phyloP scores from a whole-genome alignment of 2,797 vertebrate genomes.

The Sternotherus odoratus region DNA sequence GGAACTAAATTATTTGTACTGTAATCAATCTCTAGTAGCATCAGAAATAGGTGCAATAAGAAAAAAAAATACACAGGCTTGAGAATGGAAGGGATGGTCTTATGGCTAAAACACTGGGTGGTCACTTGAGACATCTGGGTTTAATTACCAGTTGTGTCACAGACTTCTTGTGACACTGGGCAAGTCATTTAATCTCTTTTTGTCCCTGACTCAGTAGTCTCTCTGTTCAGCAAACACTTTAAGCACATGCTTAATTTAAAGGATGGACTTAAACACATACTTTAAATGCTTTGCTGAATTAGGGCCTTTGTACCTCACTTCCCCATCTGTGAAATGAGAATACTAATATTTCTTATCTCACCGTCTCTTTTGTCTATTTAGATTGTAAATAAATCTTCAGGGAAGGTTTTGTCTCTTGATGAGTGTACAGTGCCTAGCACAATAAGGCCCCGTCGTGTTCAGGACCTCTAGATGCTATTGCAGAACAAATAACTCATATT shows the following conservation, averaged over 20 bases:
- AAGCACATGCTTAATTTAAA: background rate
- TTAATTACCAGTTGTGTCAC: background rate
- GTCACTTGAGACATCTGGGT: background rate
- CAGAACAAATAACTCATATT: background rate
- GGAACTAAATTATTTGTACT: background rate
- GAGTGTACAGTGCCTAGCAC: background rate
- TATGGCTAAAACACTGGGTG: background rate
- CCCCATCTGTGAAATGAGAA: fast-evolving
- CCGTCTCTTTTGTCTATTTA: background rate
- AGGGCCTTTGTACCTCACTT: background rate
- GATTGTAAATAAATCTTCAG: background rate
- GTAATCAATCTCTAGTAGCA: background rate
- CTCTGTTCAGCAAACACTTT: background rate
- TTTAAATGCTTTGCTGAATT: background rate
- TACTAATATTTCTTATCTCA: background rate
- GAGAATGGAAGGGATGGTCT: background rate
- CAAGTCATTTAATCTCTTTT: background rate
- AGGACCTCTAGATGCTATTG: background rate
- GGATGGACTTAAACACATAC: background rate
- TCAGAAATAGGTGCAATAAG: background rate
- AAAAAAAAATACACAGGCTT: background rate
- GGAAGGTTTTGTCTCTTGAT: background rate
- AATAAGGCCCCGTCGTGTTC: background rate
- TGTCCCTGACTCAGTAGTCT: background rate
- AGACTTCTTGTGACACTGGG: background rate